These are phyloP conservation scores for Nymphalis polychloros DNA, from an alignment of 2,888 invertebrate species.

Conservation along the genomic window DNA sequence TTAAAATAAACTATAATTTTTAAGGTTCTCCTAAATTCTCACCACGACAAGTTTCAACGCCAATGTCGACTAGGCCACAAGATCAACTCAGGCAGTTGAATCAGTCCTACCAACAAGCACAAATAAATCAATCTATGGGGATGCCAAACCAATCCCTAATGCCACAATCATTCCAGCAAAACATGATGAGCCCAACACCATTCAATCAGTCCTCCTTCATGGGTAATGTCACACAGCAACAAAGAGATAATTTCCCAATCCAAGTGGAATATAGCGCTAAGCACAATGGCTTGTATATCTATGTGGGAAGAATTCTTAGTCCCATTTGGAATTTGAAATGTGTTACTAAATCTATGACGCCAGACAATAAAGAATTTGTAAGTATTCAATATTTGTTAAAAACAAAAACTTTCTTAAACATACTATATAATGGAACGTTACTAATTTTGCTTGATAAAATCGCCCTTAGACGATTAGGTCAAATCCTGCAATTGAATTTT, in stretches of 20 bases:
- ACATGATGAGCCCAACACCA: slow-evolving; percentile 57
- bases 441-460: too few relatives aligned
- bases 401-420: too few relatives aligned
- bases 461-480: too few relatives aligned
- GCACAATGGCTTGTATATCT: slow-evolving; percentile 96
- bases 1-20: slow-evolving; percentile 21
- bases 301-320: slow-evolving; percentile 92
- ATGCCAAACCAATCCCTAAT: slow-evolving; percentile 58
- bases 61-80: slow-evolving; percentile 68
- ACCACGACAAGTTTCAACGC: slow-evolving; percentile 77
- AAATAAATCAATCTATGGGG: slow-evolving; percentile 64
- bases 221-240: slow-evolving; percentile 66
- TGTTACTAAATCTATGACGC: slow-evolving; percentile 81
- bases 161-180: slow-evolving; percentile 65
- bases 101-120: slow-evolving; percentile 63
- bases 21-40: slow-evolving; percentile 75
- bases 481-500: too few relatives aligned
- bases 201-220: slow-evolving; percentile 70
- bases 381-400: slow-evolving; percentile 51
- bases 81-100: slow-evolving; percentile 63
- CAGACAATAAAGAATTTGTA: slow-evolving; percentile 82
- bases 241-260: slow-evolving; percentile 65
- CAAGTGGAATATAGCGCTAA: slow-evolving; percentile 84
- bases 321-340: slow-evolving; percentile 94
- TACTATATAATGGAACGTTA: too few relatives aligned